phyloP scores from a whole-genome alignment of 2,888 invertebrate genomes.

The Hyposoter didymator region DNA sequence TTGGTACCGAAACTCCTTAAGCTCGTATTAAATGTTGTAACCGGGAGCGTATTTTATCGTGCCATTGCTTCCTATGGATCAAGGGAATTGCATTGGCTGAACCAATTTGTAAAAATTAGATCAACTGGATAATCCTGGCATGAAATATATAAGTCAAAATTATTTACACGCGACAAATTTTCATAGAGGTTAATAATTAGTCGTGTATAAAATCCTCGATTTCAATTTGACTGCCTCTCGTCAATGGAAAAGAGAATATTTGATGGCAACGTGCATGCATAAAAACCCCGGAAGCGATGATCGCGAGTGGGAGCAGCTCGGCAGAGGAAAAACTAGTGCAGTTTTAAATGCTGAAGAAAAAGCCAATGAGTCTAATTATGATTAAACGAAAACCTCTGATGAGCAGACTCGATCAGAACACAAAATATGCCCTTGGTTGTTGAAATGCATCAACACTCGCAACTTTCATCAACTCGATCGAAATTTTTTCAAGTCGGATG shows the following conservation, averaged over 20 bases:
- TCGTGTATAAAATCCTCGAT: too few species aligned
- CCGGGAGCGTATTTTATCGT: not conserved
- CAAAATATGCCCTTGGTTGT: not conserved
- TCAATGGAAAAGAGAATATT: too few species aligned
- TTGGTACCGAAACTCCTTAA: too few species aligned
- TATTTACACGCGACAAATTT: too few species aligned
- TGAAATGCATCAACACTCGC: not conserved
- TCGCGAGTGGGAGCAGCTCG: not conserved
- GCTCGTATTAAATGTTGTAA: not conserved
- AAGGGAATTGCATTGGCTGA: not conserved
- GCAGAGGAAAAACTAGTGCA: not conserved
- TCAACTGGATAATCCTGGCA: too few species aligned
- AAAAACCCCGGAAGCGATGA: not conserved
- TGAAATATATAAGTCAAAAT: too few species aligned
- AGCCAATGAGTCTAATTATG: not conserved
- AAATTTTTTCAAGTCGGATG: not conserved
- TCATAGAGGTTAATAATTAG: too few species aligned
- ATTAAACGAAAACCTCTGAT: not conserved
- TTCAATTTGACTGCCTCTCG: too few species aligned
- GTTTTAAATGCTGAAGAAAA: not conserved
- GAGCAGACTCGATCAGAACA: too few species aligned
- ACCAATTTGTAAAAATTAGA: not conserved
- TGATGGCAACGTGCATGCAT: not conserved
- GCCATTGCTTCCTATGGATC: not conserved
- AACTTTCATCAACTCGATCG: not conserved